Conservation (phyloP, 2,797 vertebrate species). For the Harpagifer antarcticus region DNA sequence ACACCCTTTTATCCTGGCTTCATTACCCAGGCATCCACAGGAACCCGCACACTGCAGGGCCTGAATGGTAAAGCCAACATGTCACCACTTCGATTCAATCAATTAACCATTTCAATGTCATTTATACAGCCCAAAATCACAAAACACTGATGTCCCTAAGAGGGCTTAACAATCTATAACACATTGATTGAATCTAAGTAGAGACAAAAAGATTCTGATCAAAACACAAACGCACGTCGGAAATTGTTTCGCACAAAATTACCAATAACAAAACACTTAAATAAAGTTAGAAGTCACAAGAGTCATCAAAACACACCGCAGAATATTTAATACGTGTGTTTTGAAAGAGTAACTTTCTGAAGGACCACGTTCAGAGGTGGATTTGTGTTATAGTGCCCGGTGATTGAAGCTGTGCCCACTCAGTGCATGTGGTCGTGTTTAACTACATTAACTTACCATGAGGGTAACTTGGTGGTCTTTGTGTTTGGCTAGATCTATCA, state of each 20-base stretch:
- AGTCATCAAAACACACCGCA: not conserved
- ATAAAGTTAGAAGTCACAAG: not conserved
- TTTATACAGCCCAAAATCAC: too few relatives aligned
- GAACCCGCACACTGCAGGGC: not conserved
- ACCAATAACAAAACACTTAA: not conserved
- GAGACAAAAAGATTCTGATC: not conserved
- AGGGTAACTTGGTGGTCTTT: conserved; percentile 83
- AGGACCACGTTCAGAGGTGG: too few relatives aligned
- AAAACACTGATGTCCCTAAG: too few relatives aligned
- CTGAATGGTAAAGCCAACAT: not conserved
- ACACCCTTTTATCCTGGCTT: conserved; percentile 18
- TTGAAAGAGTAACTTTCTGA: too few relatives aligned
- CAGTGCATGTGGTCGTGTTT: not conserved
- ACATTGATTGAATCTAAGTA: not conserved
- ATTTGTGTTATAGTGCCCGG: not conserved
- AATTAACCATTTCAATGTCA: too few relatives aligned
- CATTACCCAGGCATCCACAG: conserved; percentile 27
- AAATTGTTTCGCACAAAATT: not conserved
- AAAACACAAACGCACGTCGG: not conserved
- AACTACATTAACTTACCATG: conserved; percentile 77
- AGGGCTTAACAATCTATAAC: too few relatives aligned
- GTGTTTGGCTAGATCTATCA: conserved; percentile 86
- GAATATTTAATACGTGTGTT: not conserved
- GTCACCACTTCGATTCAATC: not conserved
- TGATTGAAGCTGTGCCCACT: not conserved